phyloP scores from a whole-genome alignment of 2,113 vertebrate genomes.

The Oncorhynchus mykiss region DNA sequence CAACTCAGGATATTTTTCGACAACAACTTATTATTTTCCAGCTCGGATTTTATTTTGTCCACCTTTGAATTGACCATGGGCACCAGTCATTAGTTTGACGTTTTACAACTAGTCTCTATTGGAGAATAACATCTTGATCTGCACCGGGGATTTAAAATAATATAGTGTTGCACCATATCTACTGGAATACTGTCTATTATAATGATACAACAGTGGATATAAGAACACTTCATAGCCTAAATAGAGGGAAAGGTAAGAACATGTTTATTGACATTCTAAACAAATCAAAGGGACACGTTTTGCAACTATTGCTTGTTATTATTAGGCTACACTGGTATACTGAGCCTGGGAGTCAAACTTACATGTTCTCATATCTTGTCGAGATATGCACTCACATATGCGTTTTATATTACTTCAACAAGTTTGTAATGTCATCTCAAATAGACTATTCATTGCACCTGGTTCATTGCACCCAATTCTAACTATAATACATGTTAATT shows the following conservation, averaged over 20 bases:
- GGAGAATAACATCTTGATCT: conserved; percentile 42
- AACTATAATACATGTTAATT: background rate
- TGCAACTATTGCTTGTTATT: too few relatives aligned
- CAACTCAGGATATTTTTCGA: conserved; percentile 26
- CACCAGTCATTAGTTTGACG: conserved; percentile 46
- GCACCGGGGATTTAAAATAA: conserved; percentile 18
- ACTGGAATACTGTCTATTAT: conserved; percentile 61
- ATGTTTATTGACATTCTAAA: background rate
- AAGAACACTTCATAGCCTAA: conserved; percentile 28
- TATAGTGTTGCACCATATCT: conserved; percentile 15
- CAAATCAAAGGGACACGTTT: background rate
- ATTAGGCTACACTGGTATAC: too few relatives aligned
- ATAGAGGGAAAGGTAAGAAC: conserved; percentile 52
- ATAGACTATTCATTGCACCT: background rate
- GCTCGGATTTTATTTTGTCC: conserved; percentile 16
- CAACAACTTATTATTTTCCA: conserved; percentile 31
- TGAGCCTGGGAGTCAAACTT: too few relatives aligned
- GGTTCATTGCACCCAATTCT: background rate
- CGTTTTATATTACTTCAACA: background rate
- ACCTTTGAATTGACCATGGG: conserved; percentile 33
- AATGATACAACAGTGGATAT: conserved; percentile 46
- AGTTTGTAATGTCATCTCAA: background rate
- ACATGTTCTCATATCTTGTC: too few relatives aligned
- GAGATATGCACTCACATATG: too few relatives aligned
- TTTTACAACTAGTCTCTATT: conserved; percentile 24